These are phyloP conservation scores for Odocoileus hemionus DNA, from an alignment of 2,113 vertebrate genomes.

Conservation along the genomic window DNA sequence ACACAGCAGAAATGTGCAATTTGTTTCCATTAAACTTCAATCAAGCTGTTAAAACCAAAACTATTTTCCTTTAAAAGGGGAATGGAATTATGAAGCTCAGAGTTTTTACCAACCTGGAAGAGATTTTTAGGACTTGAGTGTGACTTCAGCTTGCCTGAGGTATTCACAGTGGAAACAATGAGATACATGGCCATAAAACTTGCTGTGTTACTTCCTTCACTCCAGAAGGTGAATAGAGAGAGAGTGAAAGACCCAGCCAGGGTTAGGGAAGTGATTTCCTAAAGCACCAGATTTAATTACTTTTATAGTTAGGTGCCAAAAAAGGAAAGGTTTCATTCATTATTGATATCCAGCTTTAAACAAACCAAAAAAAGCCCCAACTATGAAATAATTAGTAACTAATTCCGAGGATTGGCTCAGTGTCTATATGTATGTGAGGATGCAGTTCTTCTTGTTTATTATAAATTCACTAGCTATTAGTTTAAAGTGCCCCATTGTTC, in stretches of 20 bases:
- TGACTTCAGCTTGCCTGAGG: neutral
- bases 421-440: neutral
- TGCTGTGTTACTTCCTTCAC: neutral
- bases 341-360: neutral
- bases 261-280: neutral
- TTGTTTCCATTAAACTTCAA: neutral
- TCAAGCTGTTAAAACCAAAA: neutral
- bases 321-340: constrained; percentile 48
- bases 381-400: constrained; percentile 43
- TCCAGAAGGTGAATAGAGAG: neutral
- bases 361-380: neutral
- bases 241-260: neutral
- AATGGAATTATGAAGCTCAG: neutral
- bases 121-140: neutral
- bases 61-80: neutral
- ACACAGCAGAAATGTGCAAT: neutral
- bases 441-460: constrained; percentile 51
- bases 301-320: constrained; percentile 38
- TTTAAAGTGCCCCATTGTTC: constrained; percentile 56
- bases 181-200: neutral
- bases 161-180: neutral
- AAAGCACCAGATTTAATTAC: constrained; percentile 32
- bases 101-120: neutral
- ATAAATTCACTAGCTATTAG: constrained; percentile 49
- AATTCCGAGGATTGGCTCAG: neutral